Conservation (phyloP, 2,797 vertebrate genomes). For the Pseudomugil tenellus region DNA sequence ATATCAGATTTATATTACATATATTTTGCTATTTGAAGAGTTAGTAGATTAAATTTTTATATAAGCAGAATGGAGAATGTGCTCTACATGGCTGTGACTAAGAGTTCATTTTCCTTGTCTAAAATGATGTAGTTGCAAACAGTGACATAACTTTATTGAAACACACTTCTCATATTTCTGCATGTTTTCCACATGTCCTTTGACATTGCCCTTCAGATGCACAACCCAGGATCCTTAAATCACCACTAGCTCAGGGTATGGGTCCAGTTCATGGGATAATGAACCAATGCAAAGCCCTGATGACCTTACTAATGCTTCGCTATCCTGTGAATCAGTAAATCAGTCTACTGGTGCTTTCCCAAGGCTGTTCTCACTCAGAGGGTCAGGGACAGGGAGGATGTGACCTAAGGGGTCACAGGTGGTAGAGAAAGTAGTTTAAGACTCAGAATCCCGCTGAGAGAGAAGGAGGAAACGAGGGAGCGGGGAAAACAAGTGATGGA, state of each 20-base stretch:
- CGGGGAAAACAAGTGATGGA: slow-evolving; percentile 25
- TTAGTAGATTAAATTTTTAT: neutral
- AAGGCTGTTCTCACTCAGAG: slow-evolving; percentile 68
- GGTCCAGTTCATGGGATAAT: slow-evolving; percentile 65
- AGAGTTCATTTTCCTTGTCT: slow-evolving; percentile 34
- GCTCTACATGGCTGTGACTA: neutral
- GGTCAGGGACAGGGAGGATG: slow-evolving; percentile 75
- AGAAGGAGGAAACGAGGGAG: slow-evolving; percentile 17
- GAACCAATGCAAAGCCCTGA: slow-evolving; percentile 61
- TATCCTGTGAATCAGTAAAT: slow-evolving; percentile 77
- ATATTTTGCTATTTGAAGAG: neutral
- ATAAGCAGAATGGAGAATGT: neutral
- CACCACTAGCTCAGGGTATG: slow-evolving; percentile 64
- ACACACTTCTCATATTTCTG: slow-evolving; percentile 74
- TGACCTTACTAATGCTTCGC: slow-evolving; percentile 70
- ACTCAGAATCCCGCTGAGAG: slow-evolving; percentile 57
- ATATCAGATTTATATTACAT: neutral
- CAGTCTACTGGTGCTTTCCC: slow-evolving; percentile 80
- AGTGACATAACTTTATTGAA: slow-evolving; percentile 62
- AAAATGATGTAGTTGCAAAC: slow-evolving; percentile 61
- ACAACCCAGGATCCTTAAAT: slow-evolving; percentile 72
- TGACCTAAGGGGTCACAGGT: slow-evolving; percentile 62
- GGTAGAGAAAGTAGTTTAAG: slow-evolving; percentile 56
- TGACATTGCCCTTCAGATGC: slow-evolving; percentile 62
- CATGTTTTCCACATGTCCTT: slow-evolving; percentile 70